Conservation (phyloP, 1,140 invertebrate species). For the Drosophila littoralis region DNA sequence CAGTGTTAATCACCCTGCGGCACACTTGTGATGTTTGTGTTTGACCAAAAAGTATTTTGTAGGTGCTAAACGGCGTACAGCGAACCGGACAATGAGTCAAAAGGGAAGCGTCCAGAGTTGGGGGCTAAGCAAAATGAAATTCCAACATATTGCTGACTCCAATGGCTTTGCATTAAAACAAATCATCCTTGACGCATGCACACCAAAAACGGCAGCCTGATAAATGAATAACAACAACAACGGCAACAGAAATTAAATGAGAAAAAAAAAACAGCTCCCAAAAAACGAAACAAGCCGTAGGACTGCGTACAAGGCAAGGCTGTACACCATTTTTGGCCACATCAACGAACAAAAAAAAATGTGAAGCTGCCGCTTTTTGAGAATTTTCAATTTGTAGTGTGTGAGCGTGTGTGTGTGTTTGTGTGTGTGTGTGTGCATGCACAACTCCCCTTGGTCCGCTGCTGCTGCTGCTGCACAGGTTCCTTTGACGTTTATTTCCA, state of each 20-base stretch:
- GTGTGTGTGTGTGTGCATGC: conserved; percentile 8
- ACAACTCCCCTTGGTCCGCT: background rate
- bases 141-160: conserved; percentile 4
- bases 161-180: conserved; percentile 65
- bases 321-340: conserved; percentile 76
- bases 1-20: conserved; percentile 18
- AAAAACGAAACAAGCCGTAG: conserved; percentile 67
- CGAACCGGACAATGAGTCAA: conserved; percentile 8
- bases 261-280: conserved; percentile 4
- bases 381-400: conserved; percentile 69
- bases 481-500: conserved; percentile 78
- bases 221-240: conserved; percentile 18
- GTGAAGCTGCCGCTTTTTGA: conserved; percentile 44
- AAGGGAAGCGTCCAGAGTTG: background rate
- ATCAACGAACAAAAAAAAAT: conserved; percentile 51
- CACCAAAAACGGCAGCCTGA: conserved; percentile 75
- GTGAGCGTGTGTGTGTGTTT: background rate
- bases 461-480: conserved; percentile 27
- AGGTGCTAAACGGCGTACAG: conserved; percentile 36
- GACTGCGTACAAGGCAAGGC: conserved; percentile 79
- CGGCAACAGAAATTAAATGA: conserved; percentile 26
- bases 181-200: conserved; percentile 79
- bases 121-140: background rate
- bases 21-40: conserved; percentile 5
- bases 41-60: conserved; percentile 3